Evolutionary conservation across 2,888 invertebrate genomes (phyloP).

Genomic region (Osmoderma eremita): DNA sequence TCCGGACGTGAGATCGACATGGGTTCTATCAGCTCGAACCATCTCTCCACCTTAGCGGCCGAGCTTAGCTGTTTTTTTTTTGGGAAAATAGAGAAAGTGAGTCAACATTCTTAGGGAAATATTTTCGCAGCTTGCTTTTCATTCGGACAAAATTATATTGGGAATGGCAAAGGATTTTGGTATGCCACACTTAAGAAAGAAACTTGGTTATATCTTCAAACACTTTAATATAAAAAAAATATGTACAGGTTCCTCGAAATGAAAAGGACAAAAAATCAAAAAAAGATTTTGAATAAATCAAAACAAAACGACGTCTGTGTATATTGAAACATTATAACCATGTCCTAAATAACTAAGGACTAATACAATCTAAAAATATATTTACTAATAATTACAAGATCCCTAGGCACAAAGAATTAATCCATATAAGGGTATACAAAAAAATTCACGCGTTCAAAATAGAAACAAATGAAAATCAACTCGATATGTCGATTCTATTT

Average conservation of each 20-base stretch:
- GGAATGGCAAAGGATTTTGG: no score
- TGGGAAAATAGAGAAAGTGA: not conserved
- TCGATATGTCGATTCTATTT: no score
- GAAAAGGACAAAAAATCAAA: conserved; percentile 10
- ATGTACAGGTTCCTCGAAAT: conserved; percentile 26
- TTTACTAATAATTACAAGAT: no score
- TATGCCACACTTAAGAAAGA: not conserved
- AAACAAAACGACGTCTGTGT: not conserved
- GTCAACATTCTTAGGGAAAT: not conserved
- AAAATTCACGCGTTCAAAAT: conserved; percentile 9
- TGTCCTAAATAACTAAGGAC: no score
- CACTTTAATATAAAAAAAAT: conserved; percentile 34
- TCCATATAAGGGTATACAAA: conserved; percentile 2
- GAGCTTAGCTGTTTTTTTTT: conserved; percentile 72
- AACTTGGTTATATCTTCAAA: conserved; percentile 18
- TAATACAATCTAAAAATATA: no score
- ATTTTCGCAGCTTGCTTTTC: conserved; percentile 1
- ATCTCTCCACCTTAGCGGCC: conserved; percentile 81
- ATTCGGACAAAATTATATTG: no score
- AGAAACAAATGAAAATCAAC: conserved; percentile 1
- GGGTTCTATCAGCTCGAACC: conserved; percentile 79
- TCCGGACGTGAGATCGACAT: conserved; percentile 77
- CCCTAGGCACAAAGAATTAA: not conserved
- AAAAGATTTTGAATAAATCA: not conserved
- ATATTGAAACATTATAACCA: not conserved